Conservation (phyloP, 2,113 vertebrate species). For the Bubalus kerabau region DNA sequence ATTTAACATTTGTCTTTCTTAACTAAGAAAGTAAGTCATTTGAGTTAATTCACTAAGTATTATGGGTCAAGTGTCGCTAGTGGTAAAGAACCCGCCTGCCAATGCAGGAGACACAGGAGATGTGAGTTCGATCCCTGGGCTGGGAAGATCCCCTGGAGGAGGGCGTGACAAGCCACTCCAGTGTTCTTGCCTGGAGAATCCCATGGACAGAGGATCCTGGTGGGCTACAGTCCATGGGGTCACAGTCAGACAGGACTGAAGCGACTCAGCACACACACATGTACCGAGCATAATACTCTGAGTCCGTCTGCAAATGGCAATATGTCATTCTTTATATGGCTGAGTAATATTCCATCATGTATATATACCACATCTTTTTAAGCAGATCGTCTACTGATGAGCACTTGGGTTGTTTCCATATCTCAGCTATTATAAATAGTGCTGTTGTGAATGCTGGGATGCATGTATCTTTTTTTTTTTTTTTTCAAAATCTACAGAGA, state of each 20-base stretch:
- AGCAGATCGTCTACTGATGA: neutral
- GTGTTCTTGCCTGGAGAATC: neutral
- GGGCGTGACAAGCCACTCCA: neutral
- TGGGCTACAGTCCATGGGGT: neutral
- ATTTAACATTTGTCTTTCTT: neutral
- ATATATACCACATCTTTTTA: neutral
- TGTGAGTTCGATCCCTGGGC: neutral
- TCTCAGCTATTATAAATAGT: neutral
- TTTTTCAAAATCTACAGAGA: too few species aligned
- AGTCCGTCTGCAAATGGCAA: neutral
- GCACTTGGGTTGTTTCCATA: neutral
- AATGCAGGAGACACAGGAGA: neutral
- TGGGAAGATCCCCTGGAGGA: neutral
- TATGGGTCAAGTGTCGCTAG: neutral
- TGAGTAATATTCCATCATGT: neutral
- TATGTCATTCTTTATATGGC: neutral
- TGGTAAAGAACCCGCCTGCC: neutral
- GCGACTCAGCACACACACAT: rapidly evolving
- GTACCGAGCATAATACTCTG: neutral
- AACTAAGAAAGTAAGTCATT: neutral
- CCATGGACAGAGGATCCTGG: neutral
- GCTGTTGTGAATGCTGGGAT: neutral
- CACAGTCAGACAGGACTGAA: neutral
- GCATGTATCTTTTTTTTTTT: neutral
- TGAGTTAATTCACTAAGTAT: neutral